Evolutionary conservation across 2,113 vertebrate genomes (phyloP).

Genomic region (Uria aalge): DNA sequence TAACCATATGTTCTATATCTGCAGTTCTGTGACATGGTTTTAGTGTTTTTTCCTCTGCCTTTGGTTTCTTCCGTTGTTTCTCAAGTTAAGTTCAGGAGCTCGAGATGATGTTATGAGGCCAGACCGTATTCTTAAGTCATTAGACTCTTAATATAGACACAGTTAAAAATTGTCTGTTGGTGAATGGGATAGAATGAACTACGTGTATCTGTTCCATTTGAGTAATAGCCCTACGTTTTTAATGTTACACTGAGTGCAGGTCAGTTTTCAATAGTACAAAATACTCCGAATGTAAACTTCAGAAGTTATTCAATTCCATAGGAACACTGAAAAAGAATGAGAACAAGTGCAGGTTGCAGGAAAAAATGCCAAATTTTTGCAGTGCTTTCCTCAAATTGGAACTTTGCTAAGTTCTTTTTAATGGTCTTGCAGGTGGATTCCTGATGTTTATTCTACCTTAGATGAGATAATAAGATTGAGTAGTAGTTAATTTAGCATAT

Average conservation of each 20-base stretch:
- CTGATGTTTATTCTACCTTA: neutral
- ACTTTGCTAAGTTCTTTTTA: neutral
- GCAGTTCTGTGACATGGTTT: neutral
- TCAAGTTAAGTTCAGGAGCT: neutral
- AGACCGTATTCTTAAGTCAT: neutral
- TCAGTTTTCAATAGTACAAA: neutral
- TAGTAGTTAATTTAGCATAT: neutral
- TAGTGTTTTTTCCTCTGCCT: neutral
- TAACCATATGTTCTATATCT: neutral
- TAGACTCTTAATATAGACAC: neutral
- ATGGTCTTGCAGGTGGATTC: neutral
- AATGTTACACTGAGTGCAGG: neutral
- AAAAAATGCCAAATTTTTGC: neutral
- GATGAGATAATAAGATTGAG: neutral
- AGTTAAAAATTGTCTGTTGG: neutral
- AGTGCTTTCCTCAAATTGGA: neutral
- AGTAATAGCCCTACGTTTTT: neutral
- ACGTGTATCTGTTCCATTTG: neutral
- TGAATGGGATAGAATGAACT: neutral
- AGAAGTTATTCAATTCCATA: neutral
- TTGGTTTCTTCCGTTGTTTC: neutral
- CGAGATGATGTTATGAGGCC: neutral
- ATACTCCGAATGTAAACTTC: neutral
- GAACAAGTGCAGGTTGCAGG: neutral
- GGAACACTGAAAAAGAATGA: neutral